phyloP scores from a whole-genome alignment of 2,888 invertebrate genomes.

The Cataglyphis altisquamis region DNA sequence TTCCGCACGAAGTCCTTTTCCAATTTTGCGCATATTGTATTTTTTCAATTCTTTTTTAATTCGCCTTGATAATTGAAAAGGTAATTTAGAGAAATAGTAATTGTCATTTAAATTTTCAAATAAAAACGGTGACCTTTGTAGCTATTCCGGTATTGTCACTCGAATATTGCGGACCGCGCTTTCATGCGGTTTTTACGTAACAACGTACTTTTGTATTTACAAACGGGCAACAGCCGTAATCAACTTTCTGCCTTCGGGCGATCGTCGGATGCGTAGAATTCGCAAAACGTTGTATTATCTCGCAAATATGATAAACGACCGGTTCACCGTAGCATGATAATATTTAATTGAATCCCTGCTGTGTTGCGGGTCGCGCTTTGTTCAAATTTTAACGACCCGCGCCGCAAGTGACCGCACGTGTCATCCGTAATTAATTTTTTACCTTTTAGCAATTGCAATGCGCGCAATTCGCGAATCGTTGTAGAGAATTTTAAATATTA shows the following conservation, averaged over 20 bases:
- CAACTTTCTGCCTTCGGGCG: slow-evolving; percentile 56
- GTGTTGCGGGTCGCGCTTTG: slow-evolving; percentile 61
- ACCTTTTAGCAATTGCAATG: slow-evolving; percentile 56
- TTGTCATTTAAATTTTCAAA: slow-evolving; percentile 52
- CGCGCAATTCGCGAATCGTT: slow-evolving; percentile 54
- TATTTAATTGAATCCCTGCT: slow-evolving; percentile 59
- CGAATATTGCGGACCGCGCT: slow-evolving; percentile 47
- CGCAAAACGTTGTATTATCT: slow-evolving; percentile 56
- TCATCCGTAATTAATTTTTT: slow-evolving; percentile 60
- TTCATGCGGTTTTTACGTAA: slow-evolving; percentile 53
- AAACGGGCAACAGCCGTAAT: slow-evolving; percentile 56
- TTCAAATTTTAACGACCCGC: slow-evolving; percentile 73
- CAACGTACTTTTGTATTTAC: slow-evolving; percentile 56
- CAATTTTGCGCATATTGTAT: slow-evolving; percentile 36
- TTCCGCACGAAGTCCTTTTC: not conserved
- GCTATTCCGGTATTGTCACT: slow-evolving; percentile 42
- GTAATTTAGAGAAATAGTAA: slow-evolving; percentile 54
- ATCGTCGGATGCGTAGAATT: slow-evolving; percentile 55
- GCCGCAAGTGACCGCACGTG: slow-evolving; percentile 74
- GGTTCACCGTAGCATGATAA: slow-evolving; percentile 59
- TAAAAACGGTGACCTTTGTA: slow-evolving; percentile 51
- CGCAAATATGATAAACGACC: slow-evolving; percentile 57
- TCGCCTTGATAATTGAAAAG: slow-evolving; percentile 31
- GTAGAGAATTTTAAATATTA: slow-evolving; percentile 58
- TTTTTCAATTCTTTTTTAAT: slow-evolving; percentile 34